These are phyloP conservation scores for Eupithecia pulchellata DNA, from an alignment of 2,888 invertebrate species.

Conservation along the genomic window DNA sequence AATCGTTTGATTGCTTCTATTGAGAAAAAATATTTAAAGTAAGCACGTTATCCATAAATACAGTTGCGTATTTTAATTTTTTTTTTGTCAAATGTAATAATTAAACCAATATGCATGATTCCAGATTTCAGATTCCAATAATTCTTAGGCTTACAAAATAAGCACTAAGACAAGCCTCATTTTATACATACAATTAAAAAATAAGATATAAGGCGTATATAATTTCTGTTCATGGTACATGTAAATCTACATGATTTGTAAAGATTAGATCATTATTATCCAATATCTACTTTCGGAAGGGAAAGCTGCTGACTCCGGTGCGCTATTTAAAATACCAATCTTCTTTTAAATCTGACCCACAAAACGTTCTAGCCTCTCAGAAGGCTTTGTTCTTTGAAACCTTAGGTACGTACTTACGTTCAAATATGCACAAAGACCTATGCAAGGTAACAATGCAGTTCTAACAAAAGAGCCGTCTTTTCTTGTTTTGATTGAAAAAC, in stretches of 20 bases:
- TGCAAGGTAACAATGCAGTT: slow-evolving; percentile 50
- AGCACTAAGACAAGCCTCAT: too few species aligned
- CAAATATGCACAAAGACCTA: slow-evolving; percentile 27
- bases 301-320: background rate
- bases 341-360: background rate
- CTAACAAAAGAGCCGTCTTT: slow-evolving; percentile 41
- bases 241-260: too few species aligned
- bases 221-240: too few species aligned
- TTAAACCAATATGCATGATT: too few species aligned
- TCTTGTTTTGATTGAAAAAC: slow-evolving; percentile 26
- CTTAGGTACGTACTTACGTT: background rate
- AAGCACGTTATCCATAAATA: too few species aligned
- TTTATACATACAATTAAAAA: too few species aligned
- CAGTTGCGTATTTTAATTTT: too few species aligned
- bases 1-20: background rate
- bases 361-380: background rate
- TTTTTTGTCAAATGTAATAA: too few species aligned
- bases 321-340: background rate
- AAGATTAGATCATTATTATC: background rate
- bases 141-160: too few species aligned
- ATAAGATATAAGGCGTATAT: too few species aligned
- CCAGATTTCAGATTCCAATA: too few species aligned
- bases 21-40: too few species aligned
- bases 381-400: background rate
- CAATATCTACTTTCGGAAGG: background rate